phyloP scores from a whole-genome alignment of 2,888 invertebrate genomes.

The Autographa gamma region DNA sequence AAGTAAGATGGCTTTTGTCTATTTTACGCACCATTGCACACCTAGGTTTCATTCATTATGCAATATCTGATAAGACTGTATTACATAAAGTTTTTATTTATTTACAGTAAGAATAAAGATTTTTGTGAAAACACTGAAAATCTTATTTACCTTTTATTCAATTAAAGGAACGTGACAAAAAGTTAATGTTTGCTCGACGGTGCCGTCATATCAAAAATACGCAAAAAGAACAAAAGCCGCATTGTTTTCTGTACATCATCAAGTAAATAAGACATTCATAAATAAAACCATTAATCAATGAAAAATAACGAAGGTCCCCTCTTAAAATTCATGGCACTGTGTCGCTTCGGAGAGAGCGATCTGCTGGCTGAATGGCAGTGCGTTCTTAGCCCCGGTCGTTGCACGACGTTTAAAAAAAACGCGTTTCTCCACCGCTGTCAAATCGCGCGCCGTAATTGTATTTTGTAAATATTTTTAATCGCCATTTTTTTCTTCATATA shows the following conservation, averaged over 20 bases:
- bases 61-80: no score
- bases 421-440: conserved; percentile 65
- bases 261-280: neutral
- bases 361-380: conserved; percentile 73
- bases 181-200: no score
- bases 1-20: no score
- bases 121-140: no score
- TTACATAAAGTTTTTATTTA: no score
- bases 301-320: conserved; percentile 55
- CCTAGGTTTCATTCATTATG: no score
- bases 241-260: neutral
- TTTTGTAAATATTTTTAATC: conserved; percentile 34
- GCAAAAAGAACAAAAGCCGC: neutral
- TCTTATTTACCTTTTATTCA: no score
- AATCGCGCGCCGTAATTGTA: conserved; percentile 69
- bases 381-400: conserved; percentile 67
- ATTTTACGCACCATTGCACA: no score
- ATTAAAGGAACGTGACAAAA: no score
- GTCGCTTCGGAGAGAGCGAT: conserved; percentile 78
- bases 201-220: no score
- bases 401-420: conserved; percentile 67
- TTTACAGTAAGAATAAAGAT: no score
- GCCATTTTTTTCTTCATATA: conserved; percentile 32
- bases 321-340: conserved; percentile 71
- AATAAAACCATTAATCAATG: conserved; percentile 13